Evolutionary conservation across 2,888 invertebrate genomes (phyloP).

Genomic region (Polia nebulosa): DNA sequence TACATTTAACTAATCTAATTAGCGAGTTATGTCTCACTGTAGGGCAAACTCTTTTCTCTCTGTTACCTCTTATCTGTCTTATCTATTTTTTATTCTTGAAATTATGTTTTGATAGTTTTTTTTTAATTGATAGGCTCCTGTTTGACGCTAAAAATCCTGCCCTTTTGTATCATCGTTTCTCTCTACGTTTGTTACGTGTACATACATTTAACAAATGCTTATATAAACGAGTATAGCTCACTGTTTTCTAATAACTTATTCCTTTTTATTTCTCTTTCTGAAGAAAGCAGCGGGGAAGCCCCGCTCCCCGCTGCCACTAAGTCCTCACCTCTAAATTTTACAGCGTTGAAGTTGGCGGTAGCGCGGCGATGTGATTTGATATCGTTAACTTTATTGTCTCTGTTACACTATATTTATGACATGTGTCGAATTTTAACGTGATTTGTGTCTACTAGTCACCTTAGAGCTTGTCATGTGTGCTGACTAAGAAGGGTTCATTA

Average conservation of each 20-base stretch:
- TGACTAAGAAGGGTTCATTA: constrained; percentile 2
- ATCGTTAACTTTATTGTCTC: constrained; percentile 59
- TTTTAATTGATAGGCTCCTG: too few species aligned
- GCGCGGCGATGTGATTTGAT: constrained; percentile 59
- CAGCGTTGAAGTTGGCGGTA: constrained; percentile 63
- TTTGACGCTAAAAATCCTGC: too few species aligned
- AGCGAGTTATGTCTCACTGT: neutral
- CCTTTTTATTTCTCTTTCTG: too few species aligned
- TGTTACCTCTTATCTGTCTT: neutral
- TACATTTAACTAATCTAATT: neutral
- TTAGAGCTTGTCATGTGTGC: neutral
- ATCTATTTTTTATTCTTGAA: neutral
- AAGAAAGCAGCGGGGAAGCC: too few species aligned
- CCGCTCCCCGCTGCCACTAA: constrained; percentile 48
- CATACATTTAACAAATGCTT: too few species aligned
- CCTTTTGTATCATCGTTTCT: too few species aligned
- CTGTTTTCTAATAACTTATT: too few species aligned
- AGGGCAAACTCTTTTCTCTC: neutral
- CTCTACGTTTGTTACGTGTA: too few species aligned
- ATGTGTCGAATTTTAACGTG: constrained; percentile 60
- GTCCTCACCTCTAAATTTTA: constrained; percentile 59
- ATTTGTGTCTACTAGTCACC: constrained; percentile 37
- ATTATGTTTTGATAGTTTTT: neutral
- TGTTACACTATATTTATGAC: constrained; percentile 55
- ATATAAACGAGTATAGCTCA: too few species aligned